Base-by-base conservation (phyloP, 2,797 vertebrate species). In the Nannoperca australis region DNA sequence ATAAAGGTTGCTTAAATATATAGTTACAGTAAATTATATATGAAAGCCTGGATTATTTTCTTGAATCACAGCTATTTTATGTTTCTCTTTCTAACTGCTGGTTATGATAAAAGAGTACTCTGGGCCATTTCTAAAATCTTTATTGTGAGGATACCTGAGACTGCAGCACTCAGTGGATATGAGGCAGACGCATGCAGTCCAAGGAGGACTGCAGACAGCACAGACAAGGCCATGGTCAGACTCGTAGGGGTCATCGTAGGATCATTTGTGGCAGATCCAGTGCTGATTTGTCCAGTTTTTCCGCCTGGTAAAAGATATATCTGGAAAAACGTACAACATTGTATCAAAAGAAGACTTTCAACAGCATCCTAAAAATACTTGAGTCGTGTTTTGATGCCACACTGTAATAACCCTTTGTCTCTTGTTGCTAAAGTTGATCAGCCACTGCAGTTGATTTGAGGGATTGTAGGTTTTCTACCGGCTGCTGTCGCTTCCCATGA, bases 151-250 rank as follows among this genome's bases (percentile, higher is more conserved):
- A 1, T 22, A 27, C 59, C 17, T 42, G 3, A 10, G 34, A 34
- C 30, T 38, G 60, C 18, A 45, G 49, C 0, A 1, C 11, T 78
- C 62, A 3, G 42, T 20, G 17, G 30, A 50, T 56, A 2, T 60
- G 56, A 80, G 85, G 86, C 60, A 83, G 61, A 38, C 62, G 59
- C 38, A 20, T 76, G 85, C 85, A 91, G 30, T 32, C n/a, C n/a
- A 3, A 89, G 65, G 11, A 88, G 50, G 24, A 32, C 15, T 0
- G 67, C 49, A 11, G 47, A 71, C 22, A 91, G 58, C 0, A 17
- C 64, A 10, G 73, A 85, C n/a, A 85, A 9, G 5, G 32, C 56
- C 65, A 89, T 65, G 36, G 58, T 53, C 49, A 69, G 36, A 24
- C 38, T 10, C 12, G 34, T 13, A 0, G 56, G 53, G 15, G 81